Conservation (phyloP, 2,113 vertebrate genomes). For the Poecile atricapillus region DNA sequence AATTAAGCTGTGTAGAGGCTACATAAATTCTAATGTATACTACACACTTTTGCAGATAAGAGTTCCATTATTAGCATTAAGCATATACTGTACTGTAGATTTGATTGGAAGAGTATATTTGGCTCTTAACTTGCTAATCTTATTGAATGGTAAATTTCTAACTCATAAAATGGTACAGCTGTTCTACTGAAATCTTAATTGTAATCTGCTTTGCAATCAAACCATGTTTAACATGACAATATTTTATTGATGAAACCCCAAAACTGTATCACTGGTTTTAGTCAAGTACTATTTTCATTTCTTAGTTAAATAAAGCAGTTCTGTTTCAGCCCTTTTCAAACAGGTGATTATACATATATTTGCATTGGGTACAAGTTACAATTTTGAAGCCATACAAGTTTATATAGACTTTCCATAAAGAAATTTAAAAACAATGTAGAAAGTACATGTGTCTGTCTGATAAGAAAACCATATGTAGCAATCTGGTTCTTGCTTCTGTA, state of each 20-base stretch:
- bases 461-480: conserved; percentile 69
- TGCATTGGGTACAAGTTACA: conserved; percentile 71
- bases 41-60: background rate
- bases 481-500: conserved; percentile 92
- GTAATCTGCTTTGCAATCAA: conserved; percentile 64
- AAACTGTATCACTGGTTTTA: conserved; percentile 38
- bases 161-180: conserved; percentile 53
- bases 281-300: conserved; percentile 59
- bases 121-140: conserved; percentile 37
- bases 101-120: conserved; percentile 41
- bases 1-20: conserved; percentile 26
- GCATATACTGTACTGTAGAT: conserved; percentile 12
- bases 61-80: conserved; percentile 15
- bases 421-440: conserved; percentile 62
- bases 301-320: conserved; percentile 60
- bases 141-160: conserved; percentile 48
- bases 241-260: conserved; percentile 53
- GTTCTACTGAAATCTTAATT: conserved; percentile 63
- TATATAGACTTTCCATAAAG: conserved; percentile 64
- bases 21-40: conserved; percentile 7
- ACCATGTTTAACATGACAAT: conserved; percentile 22
- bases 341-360: conserved; percentile 61
- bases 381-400: conserved; percentile 79
- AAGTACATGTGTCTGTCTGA: conserved; percentile 56
- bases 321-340: conserved; percentile 70